Conservation (phyloP, 2,113 vertebrate genomes). For the Nettapus auritus region DNA sequence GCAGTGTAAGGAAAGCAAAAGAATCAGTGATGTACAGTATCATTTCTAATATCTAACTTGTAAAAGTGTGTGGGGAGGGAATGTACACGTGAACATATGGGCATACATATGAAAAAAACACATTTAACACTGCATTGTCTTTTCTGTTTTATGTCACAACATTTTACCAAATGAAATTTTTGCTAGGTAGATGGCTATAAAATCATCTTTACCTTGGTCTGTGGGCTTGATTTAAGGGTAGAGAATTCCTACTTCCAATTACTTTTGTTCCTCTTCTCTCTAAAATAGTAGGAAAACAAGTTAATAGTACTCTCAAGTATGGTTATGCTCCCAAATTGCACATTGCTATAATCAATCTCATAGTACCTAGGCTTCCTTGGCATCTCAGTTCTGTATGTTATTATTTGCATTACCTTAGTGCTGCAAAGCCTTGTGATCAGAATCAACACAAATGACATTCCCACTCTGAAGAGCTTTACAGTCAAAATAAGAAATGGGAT, state of each 20-base stretch:
- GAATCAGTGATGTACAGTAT: neutral
- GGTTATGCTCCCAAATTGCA: neutral
- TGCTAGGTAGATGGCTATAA: neutral
- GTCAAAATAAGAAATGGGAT: neutral
- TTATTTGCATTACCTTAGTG: neutral
- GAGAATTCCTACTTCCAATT: neutral
- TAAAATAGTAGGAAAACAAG: neutral
- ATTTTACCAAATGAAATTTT: neutral
- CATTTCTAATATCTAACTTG: slow-evolving; percentile 1
- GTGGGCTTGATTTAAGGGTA: neutral
- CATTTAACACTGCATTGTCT: neutral
- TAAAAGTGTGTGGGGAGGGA: neutral
- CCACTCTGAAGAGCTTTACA: neutral
- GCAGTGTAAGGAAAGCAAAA: neutral
- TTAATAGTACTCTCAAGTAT: neutral
- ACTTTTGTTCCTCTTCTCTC: neutral
- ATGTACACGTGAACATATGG: neutral
- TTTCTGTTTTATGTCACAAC: neutral
- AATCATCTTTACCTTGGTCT: neutral
- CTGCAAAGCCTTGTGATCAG: neutral
- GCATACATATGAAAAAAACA: neutral
- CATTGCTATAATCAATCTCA: neutral
- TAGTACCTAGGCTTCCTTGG: neutral
- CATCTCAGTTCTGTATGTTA: neutral
- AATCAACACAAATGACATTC: neutral